phyloP scores from a whole-genome alignment of 2,113 vertebrate genomes.

The sheep (Ovis aries) region DNA sequence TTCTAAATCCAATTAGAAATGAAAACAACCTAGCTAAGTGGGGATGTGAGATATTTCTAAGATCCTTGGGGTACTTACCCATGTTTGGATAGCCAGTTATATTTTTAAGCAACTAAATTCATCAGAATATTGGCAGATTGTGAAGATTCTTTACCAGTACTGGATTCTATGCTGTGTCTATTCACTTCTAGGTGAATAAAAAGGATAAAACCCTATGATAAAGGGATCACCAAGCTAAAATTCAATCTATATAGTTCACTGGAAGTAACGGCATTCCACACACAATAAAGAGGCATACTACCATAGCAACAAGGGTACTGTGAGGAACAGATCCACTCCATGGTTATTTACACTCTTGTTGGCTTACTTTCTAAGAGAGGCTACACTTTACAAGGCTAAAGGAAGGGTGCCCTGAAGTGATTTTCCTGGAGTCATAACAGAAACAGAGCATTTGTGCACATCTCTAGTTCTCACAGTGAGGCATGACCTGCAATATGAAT shows the following conservation, averaged over 20 bases:
- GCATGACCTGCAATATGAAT: background rate
- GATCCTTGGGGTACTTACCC: background rate
- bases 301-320: background rate
- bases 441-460: background rate
- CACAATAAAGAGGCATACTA: background rate
- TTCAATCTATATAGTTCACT: background rate
- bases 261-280: background rate
- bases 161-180: background rate
- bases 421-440: background rate
- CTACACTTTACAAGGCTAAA: background rate
- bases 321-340: background rate
- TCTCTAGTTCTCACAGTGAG: background rate
- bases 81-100: background rate
- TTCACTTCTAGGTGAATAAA: background rate
- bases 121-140: background rate
- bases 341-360: background rate
- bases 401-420: background rate
- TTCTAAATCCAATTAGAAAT: constrained; percentile 27
- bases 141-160: background rate
- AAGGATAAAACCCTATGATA: background rate
- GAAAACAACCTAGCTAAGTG: background rate
- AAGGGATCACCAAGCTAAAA: background rate
- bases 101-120: constrained; percentile 20
- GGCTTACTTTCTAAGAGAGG: background rate
- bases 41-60: constrained; percentile 1